Evolutionary conservation across 2,888 invertebrate genomes (phyloP).

Genomic region (Agapostemon virescens): DNA sequence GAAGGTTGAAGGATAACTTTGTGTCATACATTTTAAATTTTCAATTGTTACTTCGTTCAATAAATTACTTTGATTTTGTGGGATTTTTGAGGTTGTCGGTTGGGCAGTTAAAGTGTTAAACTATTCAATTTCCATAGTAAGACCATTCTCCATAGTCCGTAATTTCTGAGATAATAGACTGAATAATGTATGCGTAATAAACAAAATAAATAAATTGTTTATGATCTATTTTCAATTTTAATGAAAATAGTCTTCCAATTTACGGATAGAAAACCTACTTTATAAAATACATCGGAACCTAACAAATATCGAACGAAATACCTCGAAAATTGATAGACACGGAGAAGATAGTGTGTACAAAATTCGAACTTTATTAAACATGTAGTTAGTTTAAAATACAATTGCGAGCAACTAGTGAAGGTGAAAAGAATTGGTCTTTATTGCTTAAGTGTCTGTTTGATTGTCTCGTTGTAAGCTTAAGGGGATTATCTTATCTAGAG

Average conservation of each 20-base stretch:
- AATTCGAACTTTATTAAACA: not conserved
- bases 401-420: constrained; percentile 8
- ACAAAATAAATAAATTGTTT: not conserved
- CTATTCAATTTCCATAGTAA: too few relatives aligned
- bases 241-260: not conserved
- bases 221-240: not conserved
- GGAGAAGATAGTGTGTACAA: not conserved
- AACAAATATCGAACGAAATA: not conserved
- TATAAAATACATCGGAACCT: not conserved
- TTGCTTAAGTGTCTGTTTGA: constrained; percentile 11
- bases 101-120: too few relatives aligned
- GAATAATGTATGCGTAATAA: not conserved
- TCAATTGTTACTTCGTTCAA: too few relatives aligned
- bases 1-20: too few relatives aligned
- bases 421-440: constrained; percentile 11
- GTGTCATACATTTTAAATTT: too few relatives aligned
- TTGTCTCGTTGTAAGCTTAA: constrained; percentile 1
- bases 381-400: constrained; percentile 6
- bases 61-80: too few relatives aligned
- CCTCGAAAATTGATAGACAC: not conserved
- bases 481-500: constrained; percentile 1
- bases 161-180: not conserved
- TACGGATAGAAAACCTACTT: not conserved
- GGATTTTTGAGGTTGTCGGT: too few relatives aligned
- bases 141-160: not conserved